A percentile compares a stretch with the other conserved stretches of the same genome.
Evolutionary conservation across 2,888 invertebrate species (phyloP).

Genomic region (Tanaodytes sp.): DNA sequence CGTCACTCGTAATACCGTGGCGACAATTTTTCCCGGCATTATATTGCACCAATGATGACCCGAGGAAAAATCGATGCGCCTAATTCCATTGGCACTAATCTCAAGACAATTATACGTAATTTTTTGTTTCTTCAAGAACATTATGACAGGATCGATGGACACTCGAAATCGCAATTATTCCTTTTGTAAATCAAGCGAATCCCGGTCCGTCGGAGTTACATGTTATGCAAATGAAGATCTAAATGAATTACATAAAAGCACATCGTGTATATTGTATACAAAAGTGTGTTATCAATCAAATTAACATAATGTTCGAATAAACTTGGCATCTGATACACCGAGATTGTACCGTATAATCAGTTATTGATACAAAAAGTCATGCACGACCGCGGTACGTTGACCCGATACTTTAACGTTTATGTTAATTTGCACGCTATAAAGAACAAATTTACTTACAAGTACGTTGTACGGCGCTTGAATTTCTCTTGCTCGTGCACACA

Average conservation of each 20-base stretch:
- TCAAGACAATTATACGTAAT: neutral
- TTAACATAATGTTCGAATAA: slow-evolving; percentile 21
- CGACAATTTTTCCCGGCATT: slow-evolving; percentile 24
- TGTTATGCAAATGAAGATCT: too few species aligned
- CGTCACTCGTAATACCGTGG: slow-evolving; percentile 17
- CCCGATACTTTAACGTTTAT: slow-evolving; percentile 33
- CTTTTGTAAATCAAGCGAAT: too few species aligned
- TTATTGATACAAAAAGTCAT: slow-evolving; percentile 17
- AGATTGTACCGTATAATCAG: slow-evolving; percentile 24
- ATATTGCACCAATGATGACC: slow-evolving; percentile 29
- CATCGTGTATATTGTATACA: too few species aligned
- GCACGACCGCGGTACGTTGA: slow-evolving; percentile 22
- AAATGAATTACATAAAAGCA: too few species aligned
- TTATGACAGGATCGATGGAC: too few species aligned
- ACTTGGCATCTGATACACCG: slow-evolving; percentile 6
- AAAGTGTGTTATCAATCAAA: slow-evolving; percentile 15
- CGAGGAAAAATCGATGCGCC: slow-evolving; percentile 39
- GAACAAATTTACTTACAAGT: slow-evolving; percentile 33
- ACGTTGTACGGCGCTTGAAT: slow-evolving; percentile 26
- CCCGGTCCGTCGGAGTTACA: too few species aligned
- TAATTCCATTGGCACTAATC: slow-evolving; percentile 49
- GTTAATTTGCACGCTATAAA: slow-evolving; percentile 34
- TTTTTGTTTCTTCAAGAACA: too few species aligned
- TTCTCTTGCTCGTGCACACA: slow-evolving; percentile 24
- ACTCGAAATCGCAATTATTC: too few species aligned